These are phyloP conservation scores for Onychostoma macrolepis DNA, from an alignment of 2,113 vertebrate species.

Conservation along the genomic window DNA sequence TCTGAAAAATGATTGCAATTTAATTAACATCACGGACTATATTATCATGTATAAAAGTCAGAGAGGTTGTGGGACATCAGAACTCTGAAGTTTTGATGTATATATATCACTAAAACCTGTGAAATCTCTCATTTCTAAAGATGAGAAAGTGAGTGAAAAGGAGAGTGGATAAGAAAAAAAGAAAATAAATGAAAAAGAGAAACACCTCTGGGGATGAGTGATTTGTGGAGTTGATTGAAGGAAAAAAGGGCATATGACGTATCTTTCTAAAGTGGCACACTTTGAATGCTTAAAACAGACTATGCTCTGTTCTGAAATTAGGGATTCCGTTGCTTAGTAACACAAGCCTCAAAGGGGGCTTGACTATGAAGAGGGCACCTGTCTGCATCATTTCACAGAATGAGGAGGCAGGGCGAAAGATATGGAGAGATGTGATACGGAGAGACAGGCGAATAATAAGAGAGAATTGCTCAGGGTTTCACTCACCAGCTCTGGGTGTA, in stretches of 20 bases:
- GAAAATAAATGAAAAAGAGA: not conserved
- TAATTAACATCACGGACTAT: not conserved
- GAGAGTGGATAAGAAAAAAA: slow-evolving; percentile 39
- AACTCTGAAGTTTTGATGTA: not conserved
- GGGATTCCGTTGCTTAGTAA: slow-evolving; percentile 60
- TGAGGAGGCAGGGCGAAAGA: slow-evolving; percentile 39
- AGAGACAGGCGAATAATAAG: not conserved
- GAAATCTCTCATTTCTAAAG: not conserved
- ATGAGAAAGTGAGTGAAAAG: not conserved
- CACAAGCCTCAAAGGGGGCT: slow-evolving; percentile 55
- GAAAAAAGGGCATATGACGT: slow-evolving; percentile 21
- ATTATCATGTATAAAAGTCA: not conserved
- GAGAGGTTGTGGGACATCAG: not conserved
- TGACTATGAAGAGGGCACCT: slow-evolving; percentile 46
- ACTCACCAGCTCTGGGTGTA: slow-evolving; percentile 65
- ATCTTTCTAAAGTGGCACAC: slow-evolving; percentile 31
- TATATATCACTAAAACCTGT: not conserved
- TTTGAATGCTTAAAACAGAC: slow-evolving; percentile 58
- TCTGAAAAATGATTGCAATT: not conserved
- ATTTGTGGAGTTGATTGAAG: slow-evolving; percentile 14
- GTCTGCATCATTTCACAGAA: slow-evolving; percentile 54
- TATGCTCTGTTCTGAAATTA: slow-evolving; percentile 58
- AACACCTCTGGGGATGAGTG: not conserved
- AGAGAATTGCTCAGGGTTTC: not conserved
- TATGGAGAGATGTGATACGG: not conserved